Conservation (phyloP, 2,888 invertebrate species). For the Yponomeuta sedellus region DNA sequence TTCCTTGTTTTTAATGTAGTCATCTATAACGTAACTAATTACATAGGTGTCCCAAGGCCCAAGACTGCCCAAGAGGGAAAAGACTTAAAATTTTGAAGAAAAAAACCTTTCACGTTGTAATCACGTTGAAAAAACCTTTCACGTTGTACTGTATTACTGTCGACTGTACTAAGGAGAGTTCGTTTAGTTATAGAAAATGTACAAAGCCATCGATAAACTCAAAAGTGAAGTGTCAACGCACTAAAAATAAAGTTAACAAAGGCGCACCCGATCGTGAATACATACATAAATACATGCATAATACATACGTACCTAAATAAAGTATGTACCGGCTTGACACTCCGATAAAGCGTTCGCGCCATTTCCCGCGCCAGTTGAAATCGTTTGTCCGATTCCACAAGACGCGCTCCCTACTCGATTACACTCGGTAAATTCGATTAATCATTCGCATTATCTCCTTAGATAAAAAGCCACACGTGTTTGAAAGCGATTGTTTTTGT, state of each 20-base stretch:
- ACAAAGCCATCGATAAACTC: background rate
- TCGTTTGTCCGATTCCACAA: background rate
- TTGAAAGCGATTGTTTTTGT: background rate
- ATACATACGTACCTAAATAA: background rate
- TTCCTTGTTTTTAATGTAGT: too few species aligned
- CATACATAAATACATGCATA: constrained; percentile 37
- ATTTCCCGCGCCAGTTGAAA: constrained; percentile 2
- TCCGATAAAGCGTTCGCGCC: constrained; percentile 4
- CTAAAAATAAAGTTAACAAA: constrained; percentile 53
- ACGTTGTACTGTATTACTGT: too few species aligned
- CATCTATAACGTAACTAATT: too few species aligned
- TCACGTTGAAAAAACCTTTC: too few species aligned
- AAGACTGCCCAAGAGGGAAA: too few species aligned
- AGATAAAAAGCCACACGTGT: background rate
- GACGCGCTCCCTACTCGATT: background rate
- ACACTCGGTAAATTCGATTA: background rate
- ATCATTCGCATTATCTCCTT: background rate
- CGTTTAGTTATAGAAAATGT: background rate
- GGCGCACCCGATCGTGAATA: constrained; percentile 41
- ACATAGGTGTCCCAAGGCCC: too few species aligned
- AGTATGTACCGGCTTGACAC: background rate
- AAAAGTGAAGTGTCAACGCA: constrained; percentile 49
- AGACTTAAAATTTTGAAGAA: too few species aligned
- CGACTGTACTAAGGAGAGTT: background rate
- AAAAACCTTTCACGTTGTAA: too few species aligned